Evolutionary conservation across 2,797 vertebrate species (phyloP).

Genomic region (Antennarius maculatus): DNA sequence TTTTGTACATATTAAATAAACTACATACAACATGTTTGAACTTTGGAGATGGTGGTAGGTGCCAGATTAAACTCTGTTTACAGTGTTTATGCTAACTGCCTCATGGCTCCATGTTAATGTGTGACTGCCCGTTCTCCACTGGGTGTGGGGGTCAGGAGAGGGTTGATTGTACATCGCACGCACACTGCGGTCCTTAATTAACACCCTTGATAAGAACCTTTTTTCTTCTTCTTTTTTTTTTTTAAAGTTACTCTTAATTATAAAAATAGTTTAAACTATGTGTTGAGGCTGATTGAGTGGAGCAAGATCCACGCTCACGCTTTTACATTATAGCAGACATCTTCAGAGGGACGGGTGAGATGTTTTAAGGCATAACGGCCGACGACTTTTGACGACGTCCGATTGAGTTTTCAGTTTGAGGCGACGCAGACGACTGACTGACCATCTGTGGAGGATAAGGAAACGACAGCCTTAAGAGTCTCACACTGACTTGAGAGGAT

Average conservation of each 20-base stretch:
- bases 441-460: slow-evolving; percentile 29
- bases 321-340: slow-evolving; percentile 47
- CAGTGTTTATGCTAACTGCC: not conserved
- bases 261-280: slow-evolving; percentile 70
- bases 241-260: slow-evolving; percentile 72
- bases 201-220: slow-evolving; percentile 33
- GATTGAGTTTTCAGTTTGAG: slow-evolving; percentile 32
- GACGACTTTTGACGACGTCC: slow-evolving; percentile 24
- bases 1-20: not conserved
- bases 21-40: not conserved
- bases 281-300: slow-evolving; percentile 57
- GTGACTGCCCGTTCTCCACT: slow-evolving; percentile 30
- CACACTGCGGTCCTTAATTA: slow-evolving; percentile 41
- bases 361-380: slow-evolving; percentile 71
- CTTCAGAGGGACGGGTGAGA: slow-evolving; percentile 35
- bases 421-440: slow-evolving; percentile 22
- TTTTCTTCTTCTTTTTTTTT: not conserved
- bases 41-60: not conserved
- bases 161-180: slow-evolving; percentile 93
- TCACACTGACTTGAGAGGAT: slow-evolving; percentile 28
- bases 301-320: slow-evolving; percentile 35
- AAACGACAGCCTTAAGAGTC: slow-evolving; percentile 37
- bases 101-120: not conserved
- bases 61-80: not conserved
- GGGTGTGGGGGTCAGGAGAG: slow-evolving; percentile 44